These are phyloP conservation scores for Cistogaster globosa DNA, from an alignment of 2,888 invertebrate genomes.

Conservation along the genomic window DNA sequence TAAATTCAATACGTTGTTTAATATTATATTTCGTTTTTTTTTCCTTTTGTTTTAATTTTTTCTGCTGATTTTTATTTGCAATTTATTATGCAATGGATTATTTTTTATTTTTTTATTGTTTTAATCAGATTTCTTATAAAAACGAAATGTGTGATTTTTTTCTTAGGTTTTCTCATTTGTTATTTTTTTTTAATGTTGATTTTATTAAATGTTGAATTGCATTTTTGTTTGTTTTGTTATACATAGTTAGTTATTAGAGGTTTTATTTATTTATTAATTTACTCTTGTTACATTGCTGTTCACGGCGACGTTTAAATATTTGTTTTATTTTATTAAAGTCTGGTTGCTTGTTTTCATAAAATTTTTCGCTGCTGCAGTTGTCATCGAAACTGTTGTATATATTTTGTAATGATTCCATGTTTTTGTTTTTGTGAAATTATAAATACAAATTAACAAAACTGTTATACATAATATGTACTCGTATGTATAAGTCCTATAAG, in stretches of 20 bases:
- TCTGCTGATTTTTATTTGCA: slow-evolving; percentile 30
- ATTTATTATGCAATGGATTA: slow-evolving; percentile 14
- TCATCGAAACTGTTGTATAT: not conserved
- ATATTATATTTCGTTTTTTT: slow-evolving; percentile 42
- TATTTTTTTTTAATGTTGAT: slow-evolving; percentile 32
- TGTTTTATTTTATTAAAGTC: slow-evolving; percentile 52
- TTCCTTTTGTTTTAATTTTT: slow-evolving; percentile 9
- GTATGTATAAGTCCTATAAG: not conserved
- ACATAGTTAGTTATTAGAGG: not conserved
- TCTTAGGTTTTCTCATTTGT: slow-evolving; percentile 78
- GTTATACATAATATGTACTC: no score
- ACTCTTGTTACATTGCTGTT: slow-evolving; percentile 49
- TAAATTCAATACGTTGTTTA: slow-evolving; percentile 47
- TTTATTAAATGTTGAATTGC: slow-evolving; percentile 49
- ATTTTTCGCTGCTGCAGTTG: slow-evolving; percentile 32
- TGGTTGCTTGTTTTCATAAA: slow-evolving; percentile 26
- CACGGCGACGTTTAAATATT: slow-evolving; percentile 29
- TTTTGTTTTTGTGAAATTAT: slow-evolving; percentile 17
- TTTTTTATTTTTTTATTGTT: slow-evolving; percentile 65
- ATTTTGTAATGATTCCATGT: slow-evolving; percentile 17
- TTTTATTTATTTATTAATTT: slow-evolving; percentile 47
- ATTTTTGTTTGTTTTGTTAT: slow-evolving; percentile 5
- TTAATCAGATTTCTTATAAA: slow-evolving; percentile 66
- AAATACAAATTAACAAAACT: not conserved
- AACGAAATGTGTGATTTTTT: slow-evolving; percentile 74